Conservation (phyloP, 2,888 invertebrate species). For the Erebia epiphron region DNA sequence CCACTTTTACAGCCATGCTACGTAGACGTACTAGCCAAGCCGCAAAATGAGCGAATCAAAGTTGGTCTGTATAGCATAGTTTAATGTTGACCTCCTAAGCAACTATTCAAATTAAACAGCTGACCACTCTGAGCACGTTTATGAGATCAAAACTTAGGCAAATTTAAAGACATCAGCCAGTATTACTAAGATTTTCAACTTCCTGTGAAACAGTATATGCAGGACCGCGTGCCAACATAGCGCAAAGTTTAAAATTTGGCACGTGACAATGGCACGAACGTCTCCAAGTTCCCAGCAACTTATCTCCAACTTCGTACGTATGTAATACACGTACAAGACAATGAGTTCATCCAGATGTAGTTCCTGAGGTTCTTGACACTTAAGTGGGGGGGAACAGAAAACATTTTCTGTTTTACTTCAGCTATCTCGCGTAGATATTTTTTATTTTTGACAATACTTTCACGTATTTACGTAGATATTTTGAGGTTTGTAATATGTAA, state of each 20-base stretch:
- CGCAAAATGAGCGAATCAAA: conserved; percentile 16
- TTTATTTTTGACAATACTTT: background rate
- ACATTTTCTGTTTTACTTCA: conserved; percentile 12
- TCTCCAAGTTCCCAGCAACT: conserved; percentile 25
- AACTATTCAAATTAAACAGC: background rate
- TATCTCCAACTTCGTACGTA: conserved; percentile 28
- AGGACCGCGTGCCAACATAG: conserved; percentile 34
- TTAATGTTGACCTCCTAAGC: background rate
- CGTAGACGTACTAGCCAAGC: background rate
- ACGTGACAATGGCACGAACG: conserved; percentile 49
- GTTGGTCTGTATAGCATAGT: background rate
- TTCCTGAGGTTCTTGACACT: conserved; percentile 19
- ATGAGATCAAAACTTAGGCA: background rate
- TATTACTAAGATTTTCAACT: conserved; percentile 16
- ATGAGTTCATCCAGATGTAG: conserved; percentile 28
- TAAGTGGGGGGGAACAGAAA: conserved; percentile 14
- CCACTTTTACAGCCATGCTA: background rate
- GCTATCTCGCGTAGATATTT: background rate
- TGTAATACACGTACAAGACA: conserved; percentile 27
- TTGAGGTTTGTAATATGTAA: no score
- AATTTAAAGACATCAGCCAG: background rate
- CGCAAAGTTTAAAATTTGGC: conserved; percentile 52
- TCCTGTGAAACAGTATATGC: conserved; percentile 10
- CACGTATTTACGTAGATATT: background rate
- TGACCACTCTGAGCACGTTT: background rate